Evolutionary conservation across 2,797 vertebrate genomes (phyloP).

Genomic region (Brotula barbata): DNA sequence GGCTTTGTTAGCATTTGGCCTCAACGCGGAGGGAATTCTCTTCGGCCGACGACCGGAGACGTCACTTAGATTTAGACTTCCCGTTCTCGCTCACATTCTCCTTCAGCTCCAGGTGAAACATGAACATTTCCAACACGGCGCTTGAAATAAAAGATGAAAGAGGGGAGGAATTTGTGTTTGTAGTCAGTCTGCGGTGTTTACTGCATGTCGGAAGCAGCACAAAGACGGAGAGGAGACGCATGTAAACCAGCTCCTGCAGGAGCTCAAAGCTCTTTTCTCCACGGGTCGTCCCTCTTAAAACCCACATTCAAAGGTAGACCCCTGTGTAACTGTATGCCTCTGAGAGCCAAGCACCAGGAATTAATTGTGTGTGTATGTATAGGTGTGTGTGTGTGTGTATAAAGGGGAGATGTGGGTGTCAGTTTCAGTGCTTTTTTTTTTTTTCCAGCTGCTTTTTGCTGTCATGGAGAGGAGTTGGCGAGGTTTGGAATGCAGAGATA

Average conservation of each 20-base stretch:
- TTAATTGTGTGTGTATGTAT: conserved; percentile 38
- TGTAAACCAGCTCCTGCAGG: conserved; percentile 53
- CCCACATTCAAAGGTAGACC: conserved; percentile 59
- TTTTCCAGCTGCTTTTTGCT: conserved; percentile 62
- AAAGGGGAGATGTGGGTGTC: conserved; percentile 57
- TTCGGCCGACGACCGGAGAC: conserved; percentile 42
- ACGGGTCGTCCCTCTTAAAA: conserved; percentile 66
- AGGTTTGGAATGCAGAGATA: conserved; percentile 75
- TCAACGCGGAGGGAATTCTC: conserved; percentile 45
- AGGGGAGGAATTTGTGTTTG: conserved; percentile 42
- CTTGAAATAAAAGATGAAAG: conserved; percentile 60
- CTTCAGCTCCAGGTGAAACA: conserved; percentile 42
- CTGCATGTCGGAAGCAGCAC: conserved; percentile 54
- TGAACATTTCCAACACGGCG: conserved; percentile 60
- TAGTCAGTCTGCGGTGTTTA: conserved; percentile 54
- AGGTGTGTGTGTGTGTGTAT: conserved; percentile 4
- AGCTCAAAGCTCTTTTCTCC: conserved; percentile 63
- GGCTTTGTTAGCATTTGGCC: conserved; percentile 66
- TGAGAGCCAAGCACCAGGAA: conserved; percentile 66
- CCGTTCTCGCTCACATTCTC: conserved; percentile 33
- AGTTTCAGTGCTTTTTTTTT: conserved; percentile 62
- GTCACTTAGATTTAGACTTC: conserved; percentile 13
- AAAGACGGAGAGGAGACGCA: conserved; percentile 42
- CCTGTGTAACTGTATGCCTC: conserved; percentile 69
- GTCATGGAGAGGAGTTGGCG: conserved; percentile 54